These are phyloP conservation scores for Leptopilina clavipes DNA, from an alignment of 1,140 invertebrate species.

Conservation along the genomic window DNA sequence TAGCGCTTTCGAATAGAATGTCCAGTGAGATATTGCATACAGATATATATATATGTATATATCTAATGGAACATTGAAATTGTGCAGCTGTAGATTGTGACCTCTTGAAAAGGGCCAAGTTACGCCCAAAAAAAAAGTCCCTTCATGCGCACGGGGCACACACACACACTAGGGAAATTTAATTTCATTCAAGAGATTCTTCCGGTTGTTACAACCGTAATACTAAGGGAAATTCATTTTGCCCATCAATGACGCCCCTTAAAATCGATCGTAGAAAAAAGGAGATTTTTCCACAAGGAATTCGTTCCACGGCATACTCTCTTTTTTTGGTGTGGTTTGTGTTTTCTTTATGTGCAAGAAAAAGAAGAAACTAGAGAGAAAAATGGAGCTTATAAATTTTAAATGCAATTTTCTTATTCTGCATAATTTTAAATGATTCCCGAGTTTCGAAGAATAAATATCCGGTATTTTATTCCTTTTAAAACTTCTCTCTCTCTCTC, in stretches of 20 bases:
- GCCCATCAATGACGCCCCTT: slow-evolving; percentile 15
- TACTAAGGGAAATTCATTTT: slow-evolving; percentile 26
- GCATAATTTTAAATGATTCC: slow-evolving; percentile 13
- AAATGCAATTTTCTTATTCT: slow-evolving; percentile 12
- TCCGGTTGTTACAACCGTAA: slow-evolving; percentile 58
- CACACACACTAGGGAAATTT: slow-evolving; percentile 38
- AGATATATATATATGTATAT: neutral
- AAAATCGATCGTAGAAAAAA: slow-evolving; percentile 11
- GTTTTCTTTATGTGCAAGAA: neutral
- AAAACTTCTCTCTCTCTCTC: neutral
- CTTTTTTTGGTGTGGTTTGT: neutral
- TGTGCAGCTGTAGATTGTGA: slow-evolving; percentile 60
- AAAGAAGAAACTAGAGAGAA: neutral
- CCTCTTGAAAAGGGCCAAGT: slow-evolving; percentile 51
- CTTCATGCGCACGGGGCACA: slow-evolving; percentile 42
- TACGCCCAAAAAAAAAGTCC: slow-evolving; percentile 20
- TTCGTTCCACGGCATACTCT: neutral
- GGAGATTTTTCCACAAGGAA: slow-evolving; percentile 14
- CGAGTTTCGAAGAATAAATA: slow-evolving; percentile 6
- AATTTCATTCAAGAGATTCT: slow-evolving; percentile 63
- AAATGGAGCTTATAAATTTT: slow-evolving; percentile 4
- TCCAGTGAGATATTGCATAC: slow-evolving; percentile 35
- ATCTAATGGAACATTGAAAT: slow-evolving; percentile 41
- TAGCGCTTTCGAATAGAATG: slow-evolving; percentile 61
- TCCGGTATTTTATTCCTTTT: neutral